Percentiles rank a stretch among this genome's conserved stretches.
phyloP scores from a whole-genome alignment of 2,888 invertebrate genomes.

The Hemithea aestivaria region DNA sequence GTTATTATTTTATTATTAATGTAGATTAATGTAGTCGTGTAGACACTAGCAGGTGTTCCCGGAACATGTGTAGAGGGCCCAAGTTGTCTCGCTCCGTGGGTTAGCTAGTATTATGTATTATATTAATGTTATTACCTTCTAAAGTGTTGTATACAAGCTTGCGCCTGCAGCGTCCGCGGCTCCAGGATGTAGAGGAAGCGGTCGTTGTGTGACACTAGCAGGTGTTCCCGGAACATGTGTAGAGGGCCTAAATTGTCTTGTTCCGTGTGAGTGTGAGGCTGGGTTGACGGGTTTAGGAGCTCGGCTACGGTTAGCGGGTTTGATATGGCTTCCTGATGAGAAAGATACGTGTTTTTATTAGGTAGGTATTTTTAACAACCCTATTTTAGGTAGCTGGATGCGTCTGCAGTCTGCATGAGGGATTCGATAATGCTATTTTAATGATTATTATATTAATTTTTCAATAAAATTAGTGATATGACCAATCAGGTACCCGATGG shows the following conservation, averaged over 20 bases:
- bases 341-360: not conserved
- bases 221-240: slow-evolving; percentile 84
- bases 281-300: slow-evolving; percentile 82
- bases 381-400: too few species aligned
- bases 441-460: too few species aligned
- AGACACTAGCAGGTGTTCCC: slow-evolving; percentile 86
- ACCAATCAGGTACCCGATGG: too few species aligned
- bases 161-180: slow-evolving; percentile 82
- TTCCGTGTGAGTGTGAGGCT: slow-evolving; percentile 33
- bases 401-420: too few species aligned
- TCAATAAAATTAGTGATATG: too few species aligned
- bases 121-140: too few species aligned
- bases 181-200: slow-evolving; percentile 86
- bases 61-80: slow-evolving; percentile 81
- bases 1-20: too few species aligned
- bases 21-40: slow-evolving; percentile 84
- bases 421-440: too few species aligned
- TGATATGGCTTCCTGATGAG: slow-evolving; percentile 60
- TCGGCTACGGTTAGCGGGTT: slow-evolving; percentile 82
- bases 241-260: slow-evolving; percentile 66
- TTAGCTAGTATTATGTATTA: too few species aligned
- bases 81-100: slow-evolving; percentile 22
- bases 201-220: slow-evolving; percentile 86
- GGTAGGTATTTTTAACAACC: too few species aligned
- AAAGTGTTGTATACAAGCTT: slow-evolving; percentile 82